Conservation (phyloP, 2,797 vertebrate genomes). For the Enteromius radiatus region DNA sequence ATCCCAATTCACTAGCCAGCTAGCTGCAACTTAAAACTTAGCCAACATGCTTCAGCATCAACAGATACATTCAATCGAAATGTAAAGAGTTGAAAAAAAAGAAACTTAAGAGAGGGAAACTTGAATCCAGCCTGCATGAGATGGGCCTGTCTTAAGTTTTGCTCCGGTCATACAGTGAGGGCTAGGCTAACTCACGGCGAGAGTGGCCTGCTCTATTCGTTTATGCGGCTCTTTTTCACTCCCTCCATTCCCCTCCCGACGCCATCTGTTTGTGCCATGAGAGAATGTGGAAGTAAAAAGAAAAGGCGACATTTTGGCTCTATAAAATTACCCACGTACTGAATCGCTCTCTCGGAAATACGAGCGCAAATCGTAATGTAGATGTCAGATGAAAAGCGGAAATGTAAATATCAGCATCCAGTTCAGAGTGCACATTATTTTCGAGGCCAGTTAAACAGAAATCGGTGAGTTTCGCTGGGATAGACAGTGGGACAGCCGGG, state of each 20-base stretch:
- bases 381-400: constrained; percentile 51
- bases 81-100: constrained; percentile 23
- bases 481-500: constrained; percentile 71
- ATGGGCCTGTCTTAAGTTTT: constrained; percentile 21
- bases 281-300: constrained; percentile 75
- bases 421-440: constrained; percentile 46
- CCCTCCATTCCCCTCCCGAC: constrained; percentile 70
- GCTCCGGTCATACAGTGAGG: constrained; percentile 25
- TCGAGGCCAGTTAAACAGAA: constrained; percentile 65
- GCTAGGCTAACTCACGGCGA: constrained; percentile 60
- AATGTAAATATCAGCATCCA: constrained; percentile 54
- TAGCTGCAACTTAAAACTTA: constrained; percentile 8
- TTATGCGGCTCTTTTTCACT: constrained; percentile 71
- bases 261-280: constrained; percentile 79
- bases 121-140: background rate
- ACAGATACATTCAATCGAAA: background rate
- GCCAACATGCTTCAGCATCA: constrained; percentile 31
- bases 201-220: constrained; percentile 73
- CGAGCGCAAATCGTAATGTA: constrained; percentile 39
- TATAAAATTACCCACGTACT: constrained; percentile 72
- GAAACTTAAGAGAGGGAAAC: constrained; percentile 36
- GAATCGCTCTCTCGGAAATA: constrained; percentile 51
- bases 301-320: constrained; percentile 78
- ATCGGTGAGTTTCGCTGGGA: constrained; percentile 73
- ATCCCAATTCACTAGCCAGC: background rate